These are phyloP conservation scores for Bombus consobrinus DNA, from an alignment of 1,140 invertebrate genomes.

Conservation along the genomic window DNA sequence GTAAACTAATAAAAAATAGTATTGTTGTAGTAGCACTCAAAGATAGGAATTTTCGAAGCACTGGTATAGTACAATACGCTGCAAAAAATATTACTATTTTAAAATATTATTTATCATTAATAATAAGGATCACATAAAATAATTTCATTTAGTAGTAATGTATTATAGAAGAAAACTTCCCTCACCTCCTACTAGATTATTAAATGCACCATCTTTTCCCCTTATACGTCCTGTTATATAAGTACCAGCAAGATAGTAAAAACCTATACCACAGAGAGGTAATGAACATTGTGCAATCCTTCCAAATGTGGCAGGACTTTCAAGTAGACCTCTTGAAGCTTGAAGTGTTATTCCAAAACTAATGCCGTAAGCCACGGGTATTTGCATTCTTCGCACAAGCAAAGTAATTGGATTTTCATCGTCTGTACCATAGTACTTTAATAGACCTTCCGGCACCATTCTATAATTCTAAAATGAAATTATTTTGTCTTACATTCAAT, in stretches of 20 bases:
- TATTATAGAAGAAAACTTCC: not conserved
- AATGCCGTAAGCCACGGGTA: fast-evolving
- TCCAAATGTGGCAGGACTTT: slow-evolving; percentile 74
- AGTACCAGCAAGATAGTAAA: slow-evolving; percentile 85
- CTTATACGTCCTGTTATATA: slow-evolving; percentile 84
- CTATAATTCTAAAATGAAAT: slow-evolving; percentile 1
- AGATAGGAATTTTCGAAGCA: not conserved
- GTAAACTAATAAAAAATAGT: fast-evolving
- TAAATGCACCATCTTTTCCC: slow-evolving; percentile 85
- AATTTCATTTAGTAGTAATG: not conserved
- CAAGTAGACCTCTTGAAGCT: fast-evolving
- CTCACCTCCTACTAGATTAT: slow-evolving; percentile 75
- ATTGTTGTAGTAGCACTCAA: too few species aligned
- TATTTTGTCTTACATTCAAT: not conserved
- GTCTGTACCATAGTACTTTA: slow-evolving; percentile 74
- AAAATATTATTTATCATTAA: not conserved
- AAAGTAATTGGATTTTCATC: slow-evolving; percentile 87
- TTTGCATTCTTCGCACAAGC: slow-evolving; percentile 83
- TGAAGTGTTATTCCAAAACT: fast-evolving
- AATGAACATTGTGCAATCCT: slow-evolving; percentile 76
- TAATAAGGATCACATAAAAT: slow-evolving; percentile 20
- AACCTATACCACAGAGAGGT: slow-evolving; percentile 85
- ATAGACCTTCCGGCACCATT: too few species aligned
- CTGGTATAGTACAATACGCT: not conserved
- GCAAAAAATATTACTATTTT: not conserved